Evolutionary conservation across 2,888 invertebrate genomes (phyloP).

Genomic region (Bedellia somnulentella): DNA sequence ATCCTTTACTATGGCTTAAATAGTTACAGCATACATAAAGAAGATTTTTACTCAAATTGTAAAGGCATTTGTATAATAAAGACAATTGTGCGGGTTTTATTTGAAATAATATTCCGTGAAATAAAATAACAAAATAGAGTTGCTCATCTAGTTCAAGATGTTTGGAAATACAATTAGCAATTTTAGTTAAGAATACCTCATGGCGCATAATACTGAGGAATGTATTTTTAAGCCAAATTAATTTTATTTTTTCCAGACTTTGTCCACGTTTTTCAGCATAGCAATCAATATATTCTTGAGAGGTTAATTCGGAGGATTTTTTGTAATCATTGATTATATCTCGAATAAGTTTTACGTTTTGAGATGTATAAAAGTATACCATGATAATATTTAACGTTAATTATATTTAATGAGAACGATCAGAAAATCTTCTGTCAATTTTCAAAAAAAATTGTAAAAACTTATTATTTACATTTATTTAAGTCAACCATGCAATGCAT

Average conservation of each 20-base stretch:
- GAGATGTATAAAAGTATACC: conserved; percentile 45
- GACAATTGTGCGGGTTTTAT: conserved; percentile 26
- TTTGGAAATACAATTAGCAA: conserved; percentile 23
- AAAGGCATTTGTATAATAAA: conserved; percentile 37
- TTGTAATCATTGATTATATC: conserved; percentile 32
- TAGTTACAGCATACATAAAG: conserved; percentile 33
- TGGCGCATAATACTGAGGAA: conserved; percentile 39
- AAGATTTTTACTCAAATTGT: conserved; percentile 38
- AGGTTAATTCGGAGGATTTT: conserved; percentile 21
- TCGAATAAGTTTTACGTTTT: conserved; percentile 35
- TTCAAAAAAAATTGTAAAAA: no score
- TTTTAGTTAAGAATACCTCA: conserved; percentile 22
- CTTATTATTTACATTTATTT: no score
- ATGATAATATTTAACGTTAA: no score
- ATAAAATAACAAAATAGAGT: conserved; percentile 32
- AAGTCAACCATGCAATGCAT: no score
- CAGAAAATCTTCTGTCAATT: no score
- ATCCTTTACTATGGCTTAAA: conserved; percentile 41
- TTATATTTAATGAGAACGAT: no score
- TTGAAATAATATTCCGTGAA: conserved; percentile 33
- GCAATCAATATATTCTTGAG: conserved; percentile 37
- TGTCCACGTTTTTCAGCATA: conserved; percentile 41
- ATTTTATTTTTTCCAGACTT: conserved; percentile 25
- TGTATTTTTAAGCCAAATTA: conserved; percentile 38
- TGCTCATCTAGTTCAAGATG: conserved; percentile 29